Conservation (phyloP, 2,888 invertebrate species). For the Heliconius cydno region DNA sequence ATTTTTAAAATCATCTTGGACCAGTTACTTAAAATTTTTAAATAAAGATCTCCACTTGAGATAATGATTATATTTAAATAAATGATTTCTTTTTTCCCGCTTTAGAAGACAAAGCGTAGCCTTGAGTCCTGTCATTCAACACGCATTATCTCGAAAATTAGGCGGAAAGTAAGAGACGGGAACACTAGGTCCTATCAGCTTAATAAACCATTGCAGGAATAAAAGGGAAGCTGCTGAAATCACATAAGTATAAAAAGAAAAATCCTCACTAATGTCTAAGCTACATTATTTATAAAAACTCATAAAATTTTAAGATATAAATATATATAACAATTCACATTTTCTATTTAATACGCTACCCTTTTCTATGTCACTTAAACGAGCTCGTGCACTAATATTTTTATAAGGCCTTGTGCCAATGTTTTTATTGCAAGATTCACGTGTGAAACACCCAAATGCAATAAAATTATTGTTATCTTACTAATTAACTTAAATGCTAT, state of each 20-base stretch:
- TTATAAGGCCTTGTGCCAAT: conserved; percentile 34
- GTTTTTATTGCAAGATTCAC: conserved; percentile 38
- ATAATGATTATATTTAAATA: too few species aligned
- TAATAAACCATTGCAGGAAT: too few species aligned
- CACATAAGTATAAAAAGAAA: too few species aligned
- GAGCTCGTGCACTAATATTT: conserved; percentile 30
- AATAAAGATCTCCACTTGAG: too few species aligned
- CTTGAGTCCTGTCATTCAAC: too few species aligned
- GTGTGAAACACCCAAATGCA: conserved; percentile 31
- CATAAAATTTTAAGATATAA: neutral
- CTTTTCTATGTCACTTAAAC: conserved; percentile 31
- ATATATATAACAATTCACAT: neutral
- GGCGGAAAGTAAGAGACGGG: too few species aligned
- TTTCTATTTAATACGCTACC: neutral
- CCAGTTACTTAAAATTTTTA: neutral
- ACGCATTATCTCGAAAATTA: too few species aligned
- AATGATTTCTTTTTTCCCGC: too few species aligned
- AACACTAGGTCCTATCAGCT: too few species aligned
- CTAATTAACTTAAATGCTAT: neutral
- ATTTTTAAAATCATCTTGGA: neutral
- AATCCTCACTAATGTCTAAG: too few species aligned
- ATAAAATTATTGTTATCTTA: conserved; percentile 4
- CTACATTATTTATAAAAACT: neutral
- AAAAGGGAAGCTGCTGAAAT: too few species aligned
- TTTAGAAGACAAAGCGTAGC: too few species aligned